Evolutionary conservation across 1,140 invertebrate genomes (phyloP), one percentile per base, ranked within the genome.

Genomic region (Pogonomyrmex barbatus): DNA sequence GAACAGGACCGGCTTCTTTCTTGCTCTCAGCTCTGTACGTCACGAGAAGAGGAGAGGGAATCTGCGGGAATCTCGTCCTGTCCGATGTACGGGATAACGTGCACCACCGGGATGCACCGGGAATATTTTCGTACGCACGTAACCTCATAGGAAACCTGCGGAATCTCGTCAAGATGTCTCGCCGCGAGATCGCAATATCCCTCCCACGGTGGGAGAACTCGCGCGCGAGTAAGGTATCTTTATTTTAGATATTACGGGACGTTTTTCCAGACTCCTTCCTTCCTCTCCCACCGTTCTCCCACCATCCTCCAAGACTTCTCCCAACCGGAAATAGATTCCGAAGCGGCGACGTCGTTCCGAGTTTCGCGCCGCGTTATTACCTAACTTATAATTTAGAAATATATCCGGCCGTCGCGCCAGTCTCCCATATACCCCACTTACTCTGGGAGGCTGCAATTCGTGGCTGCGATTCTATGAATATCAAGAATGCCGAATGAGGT

Each of bases 381-480:
- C 33, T 52, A 52, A 79, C 12, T 79, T 39, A 65, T 78, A 52
- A 79, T 79, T 52, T 30, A 45, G 14, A 12, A 47, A 70, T 42
- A 76, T 30, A n/a, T 65, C 70, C 50, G 36, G 47, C 42, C 63
- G 77, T 6, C 63, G 62, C 39, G 77, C 36, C 8, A 68, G 60
- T 50, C 65, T 33, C 10, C n/a, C n/a, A 50, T 6, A 24, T 45
- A 24, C 24, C 30, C 78, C 2, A 81, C 24, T 70, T 81, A 24
- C 78, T 14, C 12, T 24, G 24, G 2, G 12, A 9, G 17, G 30
- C 42, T 24, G 24, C 24, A 24, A 45, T 52, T 50, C 60, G 30
- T 8, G n/a, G 12, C 33, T 52, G 24, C 39, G 54, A 39, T 60
- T 73, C 52, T 83, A 73, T 83, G 68, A 73, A 73, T 83, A 83